phyloP scores from a whole-genome alignment of 2,113 vertebrate genomes.

The Gobius niger region DNA sequence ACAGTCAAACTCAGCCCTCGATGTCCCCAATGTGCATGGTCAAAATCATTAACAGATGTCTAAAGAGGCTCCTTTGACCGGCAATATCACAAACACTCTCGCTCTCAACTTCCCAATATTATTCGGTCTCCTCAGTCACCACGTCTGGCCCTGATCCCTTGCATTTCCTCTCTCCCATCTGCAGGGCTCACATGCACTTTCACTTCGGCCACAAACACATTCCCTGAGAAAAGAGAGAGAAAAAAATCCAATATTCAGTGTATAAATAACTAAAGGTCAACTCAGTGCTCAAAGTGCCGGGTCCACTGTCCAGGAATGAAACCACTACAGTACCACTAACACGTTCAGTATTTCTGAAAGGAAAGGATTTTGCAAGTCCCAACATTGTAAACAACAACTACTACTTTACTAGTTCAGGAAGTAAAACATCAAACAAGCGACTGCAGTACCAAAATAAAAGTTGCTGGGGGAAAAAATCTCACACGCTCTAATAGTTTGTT shows the following conservation, averaged over 20 bases:
- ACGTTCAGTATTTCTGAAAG: neutral
- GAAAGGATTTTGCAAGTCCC: neutral
- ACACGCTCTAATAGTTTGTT: no score
- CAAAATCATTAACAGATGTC: conserved; percentile 80
- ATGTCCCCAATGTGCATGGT: conserved; percentile 68
- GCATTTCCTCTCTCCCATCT: conserved; percentile 29
- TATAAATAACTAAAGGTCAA: conserved; percentile 14
- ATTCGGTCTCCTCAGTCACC: conserved; percentile 49
- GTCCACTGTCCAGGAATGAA: neutral
- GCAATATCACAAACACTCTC: conserved; percentile 47
- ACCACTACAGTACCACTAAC: conserved; percentile 4
- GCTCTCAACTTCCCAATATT: conserved; percentile 37
- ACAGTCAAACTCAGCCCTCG: conserved; percentile 59
- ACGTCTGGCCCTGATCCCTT: conserved; percentile 34
- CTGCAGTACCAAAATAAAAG: no score
- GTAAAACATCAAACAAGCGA: neutral
- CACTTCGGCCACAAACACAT: conserved; percentile 30
- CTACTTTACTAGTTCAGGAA: no score
- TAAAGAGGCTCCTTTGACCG: conserved; percentile 51
- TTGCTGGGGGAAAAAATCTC: no score
- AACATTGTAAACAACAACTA: neutral
- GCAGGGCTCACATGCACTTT: conserved; percentile 9
- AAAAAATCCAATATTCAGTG: conserved; percentile 13
- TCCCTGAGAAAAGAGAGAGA: neutral
- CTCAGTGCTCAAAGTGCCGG: neutral